phyloP scores from a whole-genome alignment of 2,113 vertebrate species.

The Irena cyanogastra region DNA sequence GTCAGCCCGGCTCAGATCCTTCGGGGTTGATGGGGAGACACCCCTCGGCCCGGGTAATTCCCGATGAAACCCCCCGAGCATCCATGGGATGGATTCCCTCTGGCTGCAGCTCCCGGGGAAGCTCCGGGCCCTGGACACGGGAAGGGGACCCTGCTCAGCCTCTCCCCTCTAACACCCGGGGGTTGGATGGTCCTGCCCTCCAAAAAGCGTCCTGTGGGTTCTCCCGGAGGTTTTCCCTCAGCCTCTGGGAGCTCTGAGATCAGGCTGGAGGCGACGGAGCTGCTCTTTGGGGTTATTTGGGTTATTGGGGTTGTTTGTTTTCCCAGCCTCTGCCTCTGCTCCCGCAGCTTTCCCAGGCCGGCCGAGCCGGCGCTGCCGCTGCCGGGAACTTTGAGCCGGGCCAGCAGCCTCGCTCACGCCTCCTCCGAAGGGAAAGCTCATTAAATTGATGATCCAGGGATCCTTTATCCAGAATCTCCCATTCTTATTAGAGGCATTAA shows the following conservation, averaged over 20 bases:
- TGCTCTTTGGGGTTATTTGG: fast-evolving
- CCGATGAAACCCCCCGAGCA: fast-evolving
- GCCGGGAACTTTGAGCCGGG: not conserved
- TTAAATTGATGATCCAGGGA: not conserved
- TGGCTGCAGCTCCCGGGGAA: not conserved
- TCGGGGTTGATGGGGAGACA: fast-evolving
- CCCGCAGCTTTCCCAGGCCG: not conserved
- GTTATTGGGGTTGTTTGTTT: not conserved
- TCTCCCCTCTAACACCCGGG: fast-evolving
- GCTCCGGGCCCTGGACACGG: fast-evolving
- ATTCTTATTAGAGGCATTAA: slow-evolving; percentile 3
- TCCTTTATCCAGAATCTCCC: slow-evolving; percentile 19
- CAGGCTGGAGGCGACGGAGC: fast-evolving
- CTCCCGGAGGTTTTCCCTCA: not conserved
- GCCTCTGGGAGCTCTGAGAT: not conserved
- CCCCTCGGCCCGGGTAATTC: not conserved
- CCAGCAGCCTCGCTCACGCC: not conserved
- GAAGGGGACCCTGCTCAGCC: not conserved
- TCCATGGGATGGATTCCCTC: fast-evolving
- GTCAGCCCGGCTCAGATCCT: fast-evolving
- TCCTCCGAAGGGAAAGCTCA: not conserved
- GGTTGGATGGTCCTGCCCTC: fast-evolving
- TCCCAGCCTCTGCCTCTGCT: not conserved
- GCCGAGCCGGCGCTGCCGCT: not conserved
- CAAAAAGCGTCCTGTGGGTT: fast-evolving